Percentiles rank a stretch among this genome's conserved stretches.
Conservation (phyloP, 2,888 invertebrate genomes). For the Lepidonotus clava region DNA sequence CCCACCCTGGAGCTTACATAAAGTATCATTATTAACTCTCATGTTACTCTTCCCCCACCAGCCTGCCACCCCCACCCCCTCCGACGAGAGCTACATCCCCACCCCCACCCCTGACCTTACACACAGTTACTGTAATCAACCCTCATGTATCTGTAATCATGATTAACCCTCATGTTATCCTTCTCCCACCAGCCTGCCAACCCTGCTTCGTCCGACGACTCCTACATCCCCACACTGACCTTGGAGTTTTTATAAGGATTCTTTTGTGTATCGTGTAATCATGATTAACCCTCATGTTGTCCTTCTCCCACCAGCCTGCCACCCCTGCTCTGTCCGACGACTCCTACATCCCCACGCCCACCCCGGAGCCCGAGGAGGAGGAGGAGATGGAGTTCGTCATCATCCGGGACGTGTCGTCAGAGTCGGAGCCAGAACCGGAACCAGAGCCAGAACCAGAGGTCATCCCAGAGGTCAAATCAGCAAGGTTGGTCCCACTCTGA, state of each 20-base stretch:
- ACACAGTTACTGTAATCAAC: too few relatives aligned
- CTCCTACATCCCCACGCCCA: neutral
- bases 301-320: neutral
- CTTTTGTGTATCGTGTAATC: too few relatives aligned
- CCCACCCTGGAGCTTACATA: too few relatives aligned
- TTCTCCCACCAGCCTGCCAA: too few relatives aligned
- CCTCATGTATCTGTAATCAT: too few relatives aligned
- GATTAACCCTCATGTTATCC: too few relatives aligned
- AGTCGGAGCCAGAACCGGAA: constrained; percentile 49
- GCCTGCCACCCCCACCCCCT: neutral
- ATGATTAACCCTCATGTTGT: too few relatives aligned
- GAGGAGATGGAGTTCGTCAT: constrained; percentile 66
- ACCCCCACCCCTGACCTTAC: neutral
- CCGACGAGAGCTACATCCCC: neutral
- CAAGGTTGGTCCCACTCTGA: too few relatives aligned
- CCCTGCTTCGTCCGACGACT: neutral
- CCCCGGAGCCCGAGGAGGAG: constrained; percentile 3
- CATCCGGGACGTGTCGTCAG: constrained; percentile 59
- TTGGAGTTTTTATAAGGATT: too few relatives aligned
- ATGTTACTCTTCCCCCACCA: too few relatives aligned
- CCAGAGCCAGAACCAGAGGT: neutral
- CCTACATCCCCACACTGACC: neutral
- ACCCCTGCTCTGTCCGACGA: neutral
- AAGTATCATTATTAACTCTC: too few relatives aligned
- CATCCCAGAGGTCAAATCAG: neutral